These are phyloP conservation scores for Halcyon badia DNA, from an alignment of 2,797 vertebrate species.

Conservation along the genomic window DNA sequence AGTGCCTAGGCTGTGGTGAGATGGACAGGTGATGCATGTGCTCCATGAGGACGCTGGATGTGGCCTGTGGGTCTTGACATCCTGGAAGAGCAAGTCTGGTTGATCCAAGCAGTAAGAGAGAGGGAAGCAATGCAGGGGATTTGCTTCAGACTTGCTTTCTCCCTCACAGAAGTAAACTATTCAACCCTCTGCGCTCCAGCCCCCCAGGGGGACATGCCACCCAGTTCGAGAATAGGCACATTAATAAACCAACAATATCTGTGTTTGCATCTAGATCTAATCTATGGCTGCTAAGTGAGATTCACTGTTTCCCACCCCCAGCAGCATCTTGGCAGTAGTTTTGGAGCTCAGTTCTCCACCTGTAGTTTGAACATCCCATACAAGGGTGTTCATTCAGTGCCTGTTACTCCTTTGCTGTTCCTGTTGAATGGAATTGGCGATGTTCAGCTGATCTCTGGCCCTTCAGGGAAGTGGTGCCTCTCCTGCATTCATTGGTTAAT, in stretches of 20 bases:
- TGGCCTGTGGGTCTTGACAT: background rate
- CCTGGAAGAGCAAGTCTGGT: background rate
- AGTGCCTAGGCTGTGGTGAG: background rate
- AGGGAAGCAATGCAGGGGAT: background rate
- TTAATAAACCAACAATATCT: conserved; percentile 63
- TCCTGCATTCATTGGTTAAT: background rate
- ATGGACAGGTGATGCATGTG: background rate
- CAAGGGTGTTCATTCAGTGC: background rate
- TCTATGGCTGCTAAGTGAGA: conserved; percentile 4
- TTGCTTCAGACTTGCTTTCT: conserved; percentile 3
- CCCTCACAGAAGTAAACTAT: conserved; percentile 23
- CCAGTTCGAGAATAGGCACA: conserved; percentile 24
- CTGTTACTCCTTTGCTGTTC: background rate
- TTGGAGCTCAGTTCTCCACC: conserved; percentile 30
- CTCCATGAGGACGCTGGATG: rapidly evolving
- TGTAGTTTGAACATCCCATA: background rate
- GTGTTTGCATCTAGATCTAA: conserved; percentile 61
- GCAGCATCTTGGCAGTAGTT: conserved; percentile 16
- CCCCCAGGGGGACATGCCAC: conserved; percentile 30
- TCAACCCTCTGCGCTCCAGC: conserved; percentile 40
- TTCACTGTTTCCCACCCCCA: conserved; percentile 22
- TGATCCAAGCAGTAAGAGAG: background rate
- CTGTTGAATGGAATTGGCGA: background rate
- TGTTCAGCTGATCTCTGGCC: background rate
- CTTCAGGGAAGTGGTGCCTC: background rate